Evolutionary conservation across 2,113 vertebrate species (phyloP), one percentile per base, ranked within the genome.

Genomic region (Butorides virescens): DNA sequence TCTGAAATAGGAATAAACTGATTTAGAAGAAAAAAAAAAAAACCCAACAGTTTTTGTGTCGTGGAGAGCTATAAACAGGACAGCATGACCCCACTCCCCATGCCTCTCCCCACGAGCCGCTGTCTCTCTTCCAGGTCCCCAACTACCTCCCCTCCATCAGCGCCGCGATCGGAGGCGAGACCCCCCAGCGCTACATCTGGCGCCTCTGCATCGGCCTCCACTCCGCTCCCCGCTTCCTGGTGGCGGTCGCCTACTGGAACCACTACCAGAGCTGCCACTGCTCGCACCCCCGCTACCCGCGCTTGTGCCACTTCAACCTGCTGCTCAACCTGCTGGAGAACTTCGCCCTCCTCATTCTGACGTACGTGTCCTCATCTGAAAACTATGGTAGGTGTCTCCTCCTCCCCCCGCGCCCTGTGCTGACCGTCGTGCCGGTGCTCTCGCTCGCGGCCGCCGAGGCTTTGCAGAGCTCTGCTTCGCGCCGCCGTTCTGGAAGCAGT

Each of bases 81-180:
- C 30, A 29, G 3, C 12, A 6, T 9, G 36, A 12, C 39, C 23
- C 6, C 34, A 1, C 11, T 52, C 22, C 50, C 30, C 9, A 1
- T 4, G 18, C 14, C 67, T 29, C 15, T 21, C 25, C 58, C 65
- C 46, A 32, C 8, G 1, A 70, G 68, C 65, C 2, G 4, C 42
- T 49, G 19, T 34, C 30, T 86, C 61, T 71, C 53, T 74, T 9
- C 9, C 97, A 99, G 99, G 99, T 99, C 13, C 79, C 98, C 9
- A 99, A 99, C 98, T 99, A 99, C 97, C 98, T 99, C 27, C 99
- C 99, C 1, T 99, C 99, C 42, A 99, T 99, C 98, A 99, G 99
- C 16, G 98, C 99, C 0, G 99, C 99, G 52, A 99, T 99, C n/a
- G 99, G 98, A 1, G 98, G 98, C 2, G 97, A 98, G 37, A 97